Evolutionary conservation across 2,113 vertebrate genomes (phyloP).

Genomic region (Oryzias celebensis): DNA sequence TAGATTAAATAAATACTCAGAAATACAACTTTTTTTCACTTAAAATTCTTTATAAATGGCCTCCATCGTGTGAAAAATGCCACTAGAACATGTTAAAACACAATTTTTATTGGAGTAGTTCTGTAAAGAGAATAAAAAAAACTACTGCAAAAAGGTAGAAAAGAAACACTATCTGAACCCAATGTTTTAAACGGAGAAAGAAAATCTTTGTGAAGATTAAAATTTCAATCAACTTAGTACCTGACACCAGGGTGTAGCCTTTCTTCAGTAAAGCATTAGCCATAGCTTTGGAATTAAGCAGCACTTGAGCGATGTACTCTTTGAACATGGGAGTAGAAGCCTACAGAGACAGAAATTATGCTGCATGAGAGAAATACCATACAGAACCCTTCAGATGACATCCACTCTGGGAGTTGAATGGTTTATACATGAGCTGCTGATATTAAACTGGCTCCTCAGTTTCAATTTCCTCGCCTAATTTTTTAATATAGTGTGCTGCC

Average conservation of each 20-base stretch:
- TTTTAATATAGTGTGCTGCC: too few relatives aligned
- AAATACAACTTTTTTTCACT: too few relatives aligned
- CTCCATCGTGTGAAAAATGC: not conserved
- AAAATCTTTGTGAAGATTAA: not conserved
- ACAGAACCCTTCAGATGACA: constrained; percentile 5
- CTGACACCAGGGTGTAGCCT: constrained; percentile 88
- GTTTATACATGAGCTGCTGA: constrained; percentile 13
- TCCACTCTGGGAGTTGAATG: not conserved
- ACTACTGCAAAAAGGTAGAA: constrained; percentile 4
- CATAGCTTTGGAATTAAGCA: constrained; percentile 88
- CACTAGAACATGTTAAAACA: constrained; percentile 21
- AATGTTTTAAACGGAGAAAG: not conserved
- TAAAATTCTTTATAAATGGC: too few relatives aligned
- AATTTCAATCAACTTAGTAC: constrained; percentile 49
- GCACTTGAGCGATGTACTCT: constrained; percentile 84
- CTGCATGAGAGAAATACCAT: constrained; percentile 1
- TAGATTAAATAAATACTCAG: too few relatives aligned
- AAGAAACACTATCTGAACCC: not conserved
- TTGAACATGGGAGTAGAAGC: constrained; percentile 84
- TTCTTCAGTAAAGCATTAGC: constrained; percentile 82
- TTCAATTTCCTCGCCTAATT: too few relatives aligned
- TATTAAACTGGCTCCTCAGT: not conserved
- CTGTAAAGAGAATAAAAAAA: constrained; percentile 3
- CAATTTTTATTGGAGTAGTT: constrained; percentile 21
- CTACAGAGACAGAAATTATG: constrained; percentile 61